Evolutionary conservation across 2,888 invertebrate genomes (phyloP).

Genomic region (Xanthorhoe designata): DNA sequence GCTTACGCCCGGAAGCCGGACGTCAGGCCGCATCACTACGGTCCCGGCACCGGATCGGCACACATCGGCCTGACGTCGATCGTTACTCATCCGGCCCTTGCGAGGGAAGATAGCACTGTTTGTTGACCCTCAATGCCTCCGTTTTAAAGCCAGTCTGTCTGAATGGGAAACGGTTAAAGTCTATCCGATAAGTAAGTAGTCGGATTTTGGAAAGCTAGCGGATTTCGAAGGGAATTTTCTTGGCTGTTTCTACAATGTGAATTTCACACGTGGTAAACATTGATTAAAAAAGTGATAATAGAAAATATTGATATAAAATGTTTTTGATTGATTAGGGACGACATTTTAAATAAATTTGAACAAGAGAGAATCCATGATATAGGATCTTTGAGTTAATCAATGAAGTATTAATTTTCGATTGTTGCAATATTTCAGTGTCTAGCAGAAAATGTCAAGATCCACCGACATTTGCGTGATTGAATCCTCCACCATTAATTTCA

Average conservation of each 20-base stretch:
- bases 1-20: conserved; percentile 19
- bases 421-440: conserved; percentile 46
- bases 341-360: background rate
- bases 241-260: background rate
- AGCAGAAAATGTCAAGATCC: conserved; percentile 60
- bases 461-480: conserved; percentile 82
- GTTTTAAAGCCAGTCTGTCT: conserved; percentile 46
- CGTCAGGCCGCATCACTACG: conserved; percentile 30
- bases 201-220: conserved; percentile 9
- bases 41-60: conserved; percentile 67
- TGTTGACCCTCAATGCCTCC: conserved; percentile 61
- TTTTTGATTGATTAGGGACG: background rate
- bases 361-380: background rate
- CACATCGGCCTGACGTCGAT: conserved; percentile 82
- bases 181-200: conserved; percentile 19
- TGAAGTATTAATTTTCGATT: conserved; percentile 25
- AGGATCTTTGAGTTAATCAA: conserved; percentile 25
- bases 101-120: conserved; percentile 70
- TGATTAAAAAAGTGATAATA: background rate
- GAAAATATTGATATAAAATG: background rate
- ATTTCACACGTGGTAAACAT: background rate
- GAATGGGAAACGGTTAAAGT: conserved; percentile 27
- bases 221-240: background rate
- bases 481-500: conserved; percentile 84
- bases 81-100: conserved; percentile 82